These are phyloP conservation scores for Drosophila subpulchrella DNA, from an alignment of 1,140 invertebrate species.

Conservation along the genomic window DNA sequence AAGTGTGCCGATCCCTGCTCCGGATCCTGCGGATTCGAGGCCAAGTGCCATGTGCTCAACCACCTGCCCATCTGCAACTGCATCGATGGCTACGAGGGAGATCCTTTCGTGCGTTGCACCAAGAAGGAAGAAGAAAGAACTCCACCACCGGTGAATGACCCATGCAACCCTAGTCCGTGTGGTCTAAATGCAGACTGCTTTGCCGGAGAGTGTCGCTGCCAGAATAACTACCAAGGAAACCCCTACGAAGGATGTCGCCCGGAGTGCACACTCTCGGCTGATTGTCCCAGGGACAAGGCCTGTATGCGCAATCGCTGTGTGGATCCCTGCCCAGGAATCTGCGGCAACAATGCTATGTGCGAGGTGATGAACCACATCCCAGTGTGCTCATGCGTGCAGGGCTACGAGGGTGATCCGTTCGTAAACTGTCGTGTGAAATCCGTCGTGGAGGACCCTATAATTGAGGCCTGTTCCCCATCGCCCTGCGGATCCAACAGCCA, in stretches of 20 bases:
- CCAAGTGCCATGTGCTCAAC: constrained; percentile 89
- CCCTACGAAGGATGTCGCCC: constrained; percentile 92
- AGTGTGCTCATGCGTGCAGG: constrained; percentile 90
- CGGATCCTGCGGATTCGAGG: constrained; percentile 90
- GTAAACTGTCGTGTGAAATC: constrained; percentile 87
- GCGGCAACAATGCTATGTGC: constrained; percentile 93
- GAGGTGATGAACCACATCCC: constrained; percentile 94
- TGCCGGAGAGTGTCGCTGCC: constrained; percentile 90
- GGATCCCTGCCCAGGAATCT: constrained; percentile 92
- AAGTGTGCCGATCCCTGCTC: constrained; percentile 92
- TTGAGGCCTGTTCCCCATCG: constrained; percentile 90
- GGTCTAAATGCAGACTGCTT: constrained; percentile 93
- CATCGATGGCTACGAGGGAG: constrained; percentile 88
- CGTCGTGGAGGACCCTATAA: constrained; percentile 85
- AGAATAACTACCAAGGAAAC: constrained; percentile 92
- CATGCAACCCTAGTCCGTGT: constrained; percentile 92
- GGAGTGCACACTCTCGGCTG: constrained; percentile 92
- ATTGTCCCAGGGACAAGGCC: constrained; percentile 92
- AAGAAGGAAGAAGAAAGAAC: constrained; percentile 74
- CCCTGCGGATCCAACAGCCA: constrained; percentile 91
- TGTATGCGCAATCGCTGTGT: constrained; percentile 93
- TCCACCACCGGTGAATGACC: constrained; percentile 84
- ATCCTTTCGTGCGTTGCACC: constrained; percentile 89
- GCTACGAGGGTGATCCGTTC: constrained; percentile 93
- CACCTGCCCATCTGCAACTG: constrained; percentile 90